Percentiles rank a stretch among this genome's conserved stretches.
These are phyloP conservation scores for Erethizon dorsatum DNA, from an alignment of 2,797 vertebrate species.

Conservation along the genomic window DNA sequence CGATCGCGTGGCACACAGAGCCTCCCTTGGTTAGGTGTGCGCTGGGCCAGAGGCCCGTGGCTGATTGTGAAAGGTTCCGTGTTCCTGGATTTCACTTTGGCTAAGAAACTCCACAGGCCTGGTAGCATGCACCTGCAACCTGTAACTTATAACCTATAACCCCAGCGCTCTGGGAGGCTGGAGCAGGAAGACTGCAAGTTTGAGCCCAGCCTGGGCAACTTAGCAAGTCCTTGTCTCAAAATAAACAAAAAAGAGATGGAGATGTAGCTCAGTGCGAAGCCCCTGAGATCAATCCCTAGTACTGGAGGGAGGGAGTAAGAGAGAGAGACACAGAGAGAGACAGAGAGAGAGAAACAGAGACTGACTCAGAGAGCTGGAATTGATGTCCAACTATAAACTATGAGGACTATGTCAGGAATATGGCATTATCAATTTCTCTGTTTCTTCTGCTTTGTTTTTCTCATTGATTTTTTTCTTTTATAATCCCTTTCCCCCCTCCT, in stretches of 20 bases:
- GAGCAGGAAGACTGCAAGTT: not conserved
- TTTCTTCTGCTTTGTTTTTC: constrained; percentile 9
- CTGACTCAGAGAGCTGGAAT: not conserved
- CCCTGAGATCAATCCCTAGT: not conserved
- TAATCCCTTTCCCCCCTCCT: not conserved
- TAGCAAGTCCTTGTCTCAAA: not conserved
- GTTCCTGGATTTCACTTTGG: not conserved
- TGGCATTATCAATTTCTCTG: not conserved
- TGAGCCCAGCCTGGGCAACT: not conserved
- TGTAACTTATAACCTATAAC: not conserved
- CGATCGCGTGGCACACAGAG: not conserved
- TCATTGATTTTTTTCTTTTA: not conserved
- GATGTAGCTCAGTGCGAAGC: not conserved
- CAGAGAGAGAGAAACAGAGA: not conserved
- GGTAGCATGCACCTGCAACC: not conserved
- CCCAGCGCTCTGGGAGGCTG: not conserved
- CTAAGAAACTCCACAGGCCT: not conserved
- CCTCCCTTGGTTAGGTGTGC: not conserved
- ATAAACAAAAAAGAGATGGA: not conserved
- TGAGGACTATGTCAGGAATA: not conserved
- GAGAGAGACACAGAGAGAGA: not conserved
- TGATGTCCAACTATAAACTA: not conserved
- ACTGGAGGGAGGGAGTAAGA: not conserved
- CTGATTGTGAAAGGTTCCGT: not conserved
- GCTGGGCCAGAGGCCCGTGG: not conserved